Evolutionary conservation across 2,113 vertebrate genomes (phyloP).

Genomic region (Montifringilla adamsi): DNA sequence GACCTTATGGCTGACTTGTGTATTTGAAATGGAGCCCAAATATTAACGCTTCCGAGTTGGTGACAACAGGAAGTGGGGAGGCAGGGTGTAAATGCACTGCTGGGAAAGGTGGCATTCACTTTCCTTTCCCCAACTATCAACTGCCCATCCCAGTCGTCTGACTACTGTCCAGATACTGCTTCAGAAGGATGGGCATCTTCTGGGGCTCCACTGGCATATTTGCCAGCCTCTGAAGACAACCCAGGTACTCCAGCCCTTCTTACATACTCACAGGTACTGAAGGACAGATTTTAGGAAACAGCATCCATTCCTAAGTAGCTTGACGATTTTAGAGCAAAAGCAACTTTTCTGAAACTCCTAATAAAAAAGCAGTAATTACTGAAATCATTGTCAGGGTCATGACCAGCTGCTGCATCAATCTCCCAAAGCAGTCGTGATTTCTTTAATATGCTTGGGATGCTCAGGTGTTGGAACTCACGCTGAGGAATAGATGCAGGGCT

Average conservation of each 20-base stretch:
- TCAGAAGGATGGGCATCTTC: neutral
- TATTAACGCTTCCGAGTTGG: rapidly evolving
- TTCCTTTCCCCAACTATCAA: neutral
- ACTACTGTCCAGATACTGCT: neutral
- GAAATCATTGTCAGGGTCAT: neutral
- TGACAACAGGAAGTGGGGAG: neutral
- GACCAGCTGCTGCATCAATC: neutral
- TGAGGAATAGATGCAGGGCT: neutral
- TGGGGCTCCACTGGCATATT: neutral
- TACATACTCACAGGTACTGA: neutral
- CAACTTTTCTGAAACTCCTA: neutral
- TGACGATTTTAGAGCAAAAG: neutral
- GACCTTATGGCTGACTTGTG: neutral
- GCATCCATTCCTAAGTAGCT: neutral
- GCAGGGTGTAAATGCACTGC: neutral
- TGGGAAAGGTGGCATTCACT: neutral
- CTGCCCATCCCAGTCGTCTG: neutral
- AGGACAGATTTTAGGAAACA: neutral
- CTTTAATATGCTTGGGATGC: rapidly evolving
- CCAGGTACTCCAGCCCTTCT: rapidly evolving
- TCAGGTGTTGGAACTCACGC: neutral
- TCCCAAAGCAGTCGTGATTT: neutral
- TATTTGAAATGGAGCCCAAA: neutral
- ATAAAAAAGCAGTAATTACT: neutral
- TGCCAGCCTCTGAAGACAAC: neutral